These are phyloP conservation scores for Hydropotes inermis DNA, from an alignment of 2,113 vertebrate species.

Conservation along the genomic window DNA sequence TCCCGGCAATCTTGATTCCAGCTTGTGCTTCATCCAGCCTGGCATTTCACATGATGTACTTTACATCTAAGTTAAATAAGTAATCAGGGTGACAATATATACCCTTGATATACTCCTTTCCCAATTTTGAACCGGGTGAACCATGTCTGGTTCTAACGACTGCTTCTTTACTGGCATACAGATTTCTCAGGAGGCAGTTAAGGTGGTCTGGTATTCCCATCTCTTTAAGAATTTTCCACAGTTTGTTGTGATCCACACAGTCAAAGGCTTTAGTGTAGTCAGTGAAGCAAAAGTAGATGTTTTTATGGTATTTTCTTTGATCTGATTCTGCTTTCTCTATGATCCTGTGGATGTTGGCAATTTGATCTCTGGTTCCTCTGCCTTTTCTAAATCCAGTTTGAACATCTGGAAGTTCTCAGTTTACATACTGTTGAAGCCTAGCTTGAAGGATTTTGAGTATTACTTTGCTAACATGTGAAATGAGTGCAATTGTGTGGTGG, in stretches of 20 bases:
- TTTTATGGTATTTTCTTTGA: neutral
- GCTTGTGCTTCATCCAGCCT: neutral
- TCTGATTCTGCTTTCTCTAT: neutral
- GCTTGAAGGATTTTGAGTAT: neutral
- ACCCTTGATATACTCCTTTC: neutral
- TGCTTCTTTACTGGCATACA: neutral
- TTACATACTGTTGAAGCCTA: neutral
- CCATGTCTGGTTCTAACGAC: fast-evolving
- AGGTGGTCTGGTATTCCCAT: neutral
- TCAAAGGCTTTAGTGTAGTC: neutral
- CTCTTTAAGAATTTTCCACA: neutral
- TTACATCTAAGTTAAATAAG: neutral
- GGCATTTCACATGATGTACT: neutral
- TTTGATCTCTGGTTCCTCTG: neutral
- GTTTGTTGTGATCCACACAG: neutral
- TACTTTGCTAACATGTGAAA: neutral
- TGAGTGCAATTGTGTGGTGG: neutral
- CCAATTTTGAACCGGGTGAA: neutral
- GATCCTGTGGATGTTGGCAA: neutral
- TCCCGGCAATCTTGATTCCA: neutral
- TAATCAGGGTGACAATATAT: neutral
- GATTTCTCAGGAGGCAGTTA: neutral
- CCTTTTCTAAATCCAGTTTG: neutral
- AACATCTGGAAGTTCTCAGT: neutral
- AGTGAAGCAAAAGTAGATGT: neutral